Evolutionary conservation across 2,113 vertebrate genomes (phyloP).

Genomic region (Rynchops niger): DNA sequence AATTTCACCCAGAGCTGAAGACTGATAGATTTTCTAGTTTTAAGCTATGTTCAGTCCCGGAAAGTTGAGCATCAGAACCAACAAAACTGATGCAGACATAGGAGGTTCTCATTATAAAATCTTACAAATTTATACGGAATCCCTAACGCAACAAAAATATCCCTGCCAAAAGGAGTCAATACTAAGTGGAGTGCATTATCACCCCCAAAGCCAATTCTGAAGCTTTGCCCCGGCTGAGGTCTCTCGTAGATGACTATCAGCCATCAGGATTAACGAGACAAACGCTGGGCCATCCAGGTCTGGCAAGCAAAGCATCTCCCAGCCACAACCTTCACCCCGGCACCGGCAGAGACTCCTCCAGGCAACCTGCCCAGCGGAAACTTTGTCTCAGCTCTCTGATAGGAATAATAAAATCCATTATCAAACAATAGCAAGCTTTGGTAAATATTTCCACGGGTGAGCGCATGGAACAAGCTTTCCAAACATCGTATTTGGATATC

Average conservation of each 20-base stretch:
- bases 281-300: rapidly evolving
- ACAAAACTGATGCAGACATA: rapidly evolving
- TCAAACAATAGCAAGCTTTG: background rate
- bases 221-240: background rate
- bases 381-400: background rate
- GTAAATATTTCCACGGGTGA: background rate
- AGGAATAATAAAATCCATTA: background rate
- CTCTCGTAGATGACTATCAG: background rate
- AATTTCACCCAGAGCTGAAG: background rate
- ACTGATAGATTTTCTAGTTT: background rate
- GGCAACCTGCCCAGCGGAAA: background rate
- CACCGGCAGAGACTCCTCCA: background rate
- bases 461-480: background rate
- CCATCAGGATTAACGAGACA: rapidly evolving
- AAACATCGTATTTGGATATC: background rate
- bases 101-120: rapidly evolving
- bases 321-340: background rate
- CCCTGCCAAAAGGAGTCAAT: background rate
- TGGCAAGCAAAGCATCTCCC: background rate
- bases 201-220: background rate
- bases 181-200: rapidly evolving
- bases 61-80: background rate
- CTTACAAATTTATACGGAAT: background rate
- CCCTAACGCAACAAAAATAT: background rate
- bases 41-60: rapidly evolving